Evolutionary conservation across 2,797 vertebrate genomes (phyloP), one percentile per base, ranked within the genome.

Genomic region (Iguana delicatissima): DNA sequence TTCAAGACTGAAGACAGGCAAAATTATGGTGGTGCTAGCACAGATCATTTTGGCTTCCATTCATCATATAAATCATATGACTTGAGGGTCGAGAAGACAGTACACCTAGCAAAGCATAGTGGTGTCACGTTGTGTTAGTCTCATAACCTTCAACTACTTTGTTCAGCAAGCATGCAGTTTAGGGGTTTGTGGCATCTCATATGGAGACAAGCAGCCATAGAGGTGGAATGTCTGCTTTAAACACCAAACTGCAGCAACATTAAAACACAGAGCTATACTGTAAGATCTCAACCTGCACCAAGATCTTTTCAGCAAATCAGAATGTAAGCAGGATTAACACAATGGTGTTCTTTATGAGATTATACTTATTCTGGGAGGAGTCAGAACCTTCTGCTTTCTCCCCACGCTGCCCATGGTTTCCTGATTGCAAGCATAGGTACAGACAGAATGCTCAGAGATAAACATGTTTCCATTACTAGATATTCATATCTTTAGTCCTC

Each of bases 161-260:
- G 82, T 52, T 24, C 67, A 79, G n/a, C 35, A 42, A 67, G n/a
- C 52, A 46, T 69, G 80, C 59, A n/a, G 57, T 67, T 76, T 35
- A 73, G 50, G 32, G 42, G 20, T 1, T 50, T 83, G 29, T 35
- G 81, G 38, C 72, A 50, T n/a, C 24, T 81, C 32, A 52, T 52
- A 69, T 26, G 4, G 1, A 38, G 62, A 89, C 77, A 67, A 50
- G 50, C 1, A 83, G 22, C 76, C 29, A 38, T 16, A 38, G 35
- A n/a, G 73, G n/a, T 12, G 62, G 73, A 59, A n/a, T 26, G 2
- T 62, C 80, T n/a, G 18, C 89, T 80, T 55, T 64, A 80, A 24
- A 3, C 1, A 7, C 42, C 0, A 0, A 18, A 0, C 14, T 46
- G 20, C 6, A 22, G 59, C 1, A 62, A 67, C 1, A 0, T 50